Base-by-base conservation (phyloP, 2,797 vertebrate species). In the Garrulus glandarius region DNA sequence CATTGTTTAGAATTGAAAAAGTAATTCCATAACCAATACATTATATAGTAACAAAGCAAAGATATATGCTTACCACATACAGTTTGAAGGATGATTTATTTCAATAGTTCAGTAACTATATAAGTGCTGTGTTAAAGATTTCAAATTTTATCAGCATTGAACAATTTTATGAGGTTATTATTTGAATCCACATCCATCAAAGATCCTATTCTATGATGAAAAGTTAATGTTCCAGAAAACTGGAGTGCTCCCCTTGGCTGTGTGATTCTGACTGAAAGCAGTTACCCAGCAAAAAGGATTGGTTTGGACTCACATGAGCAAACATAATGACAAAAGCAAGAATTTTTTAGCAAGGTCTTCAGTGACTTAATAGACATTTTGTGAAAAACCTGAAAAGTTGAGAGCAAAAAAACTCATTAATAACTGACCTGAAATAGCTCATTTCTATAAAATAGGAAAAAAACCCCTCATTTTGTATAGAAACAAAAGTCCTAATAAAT, bases 181-280 rank as follows among this genome's bases (percentile, higher is more conserved):
- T 76, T 76, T 67, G 84, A 74, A 91, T 71, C 55, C 90, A 13
- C 20, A 83, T 82, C 78, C 64, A 83, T 82, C 57, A 92, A 86
- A 81, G 41, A 89, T 74, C 41, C 44, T 65, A 47, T 65, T 67
- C 49, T 15, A 8, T 20, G 37, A 77, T 14, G 43, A 89, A 89
- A 94, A 90, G 88, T 82, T 92, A 94, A 69, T 78, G 57, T 69
- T 69, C 94, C 63, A 89, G 82, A 77, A 93, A 91, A 70, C 87
- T 53, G 37, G 16, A 84, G 69, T 41, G 13, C 29, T 92, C 20
- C 75, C 27, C 19, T 24, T 70, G 71, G 36, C 53, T 92, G 43
- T 49, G 47, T 70, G 89, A 61, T 79, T 93, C 36, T 74, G 55
- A 94, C 91, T 30, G 74, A 85, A 84, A 47, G 59, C 44, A 89